phyloP scores from a whole-genome alignment of 2,113 vertebrate species.

The Gadus macrocephalus region DNA sequence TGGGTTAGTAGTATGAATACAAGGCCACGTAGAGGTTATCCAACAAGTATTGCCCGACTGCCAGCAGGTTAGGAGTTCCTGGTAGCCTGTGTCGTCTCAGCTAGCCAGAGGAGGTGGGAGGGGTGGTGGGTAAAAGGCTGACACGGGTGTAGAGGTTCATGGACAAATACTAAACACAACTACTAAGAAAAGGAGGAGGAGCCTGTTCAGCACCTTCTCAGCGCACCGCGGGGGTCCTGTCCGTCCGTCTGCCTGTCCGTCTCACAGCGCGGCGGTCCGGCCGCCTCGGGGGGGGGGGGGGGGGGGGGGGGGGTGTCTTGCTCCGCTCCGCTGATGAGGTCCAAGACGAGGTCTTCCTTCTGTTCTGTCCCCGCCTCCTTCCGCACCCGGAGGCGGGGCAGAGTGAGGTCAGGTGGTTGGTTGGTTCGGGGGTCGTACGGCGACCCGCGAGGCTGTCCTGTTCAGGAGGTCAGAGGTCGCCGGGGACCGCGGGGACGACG shows the following conservation, averaged over 20 bases:
- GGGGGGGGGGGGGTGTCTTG: not conserved
- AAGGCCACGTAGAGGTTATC: conserved; percentile 65
- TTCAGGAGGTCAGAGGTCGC: conserved; percentile 24
- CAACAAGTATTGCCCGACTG: conserved; percentile 38
- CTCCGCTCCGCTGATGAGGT: conserved; percentile 7
- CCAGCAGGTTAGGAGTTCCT: conserved; percentile 30
- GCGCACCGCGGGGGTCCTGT: not conserved
- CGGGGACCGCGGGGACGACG: not conserved
- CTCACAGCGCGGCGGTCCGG: not conserved
- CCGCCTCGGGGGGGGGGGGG: no score
- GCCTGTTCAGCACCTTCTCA: conserved; percentile 3
- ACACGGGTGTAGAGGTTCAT: conserved; percentile 53
- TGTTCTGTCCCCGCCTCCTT: conserved; percentile 1
- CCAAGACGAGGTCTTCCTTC: conserved; percentile 22
- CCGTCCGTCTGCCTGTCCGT: conserved; percentile 10
- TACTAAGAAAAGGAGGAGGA: conserved; percentile 36
- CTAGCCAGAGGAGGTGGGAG: conserved; percentile 61
- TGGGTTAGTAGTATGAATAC: conserved; percentile 30
- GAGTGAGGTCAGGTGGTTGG: conserved; percentile 67
- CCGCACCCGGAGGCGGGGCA: conserved; percentile 47
- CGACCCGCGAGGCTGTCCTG: conserved; percentile 4
- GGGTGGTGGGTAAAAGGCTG: conserved; percentile 60
- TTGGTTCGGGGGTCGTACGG: conserved; percentile 40
- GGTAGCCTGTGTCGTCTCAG: conserved; percentile 35
- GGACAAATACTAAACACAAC: conserved; percentile 42